These are phyloP conservation scores for Hormaphis cornu DNA, from an alignment of 1,140 invertebrate genomes.

Conservation along the genomic window DNA sequence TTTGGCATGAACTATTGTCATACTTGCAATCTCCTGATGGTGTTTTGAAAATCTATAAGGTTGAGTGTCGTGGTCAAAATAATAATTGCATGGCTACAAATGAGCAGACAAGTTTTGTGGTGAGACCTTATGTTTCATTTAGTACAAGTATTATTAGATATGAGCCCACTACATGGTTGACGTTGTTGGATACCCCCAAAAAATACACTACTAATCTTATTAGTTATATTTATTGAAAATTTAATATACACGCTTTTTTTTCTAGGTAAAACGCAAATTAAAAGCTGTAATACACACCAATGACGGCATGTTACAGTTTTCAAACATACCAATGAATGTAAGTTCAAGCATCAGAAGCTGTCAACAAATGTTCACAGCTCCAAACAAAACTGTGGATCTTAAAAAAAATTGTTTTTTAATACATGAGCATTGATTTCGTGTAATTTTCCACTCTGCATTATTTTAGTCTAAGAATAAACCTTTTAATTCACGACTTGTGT, in stretches of 20 bases:
- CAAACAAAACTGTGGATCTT: no score
- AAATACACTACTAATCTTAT: no score
- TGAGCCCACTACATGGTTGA: no score
- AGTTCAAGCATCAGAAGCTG: background rate
- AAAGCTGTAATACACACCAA: background rate
- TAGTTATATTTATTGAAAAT: background rate
- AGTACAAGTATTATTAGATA: background rate
- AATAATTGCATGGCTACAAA: background rate
- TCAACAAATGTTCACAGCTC: no score
- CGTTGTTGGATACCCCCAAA: no score
- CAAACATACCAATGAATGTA: constrained; percentile 14
- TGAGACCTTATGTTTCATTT: background rate
- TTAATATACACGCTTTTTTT: background rate
- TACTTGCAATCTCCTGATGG: background rate
- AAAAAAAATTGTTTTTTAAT: no score
- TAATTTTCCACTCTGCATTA: no score
- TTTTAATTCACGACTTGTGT: no score
- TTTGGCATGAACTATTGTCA: constrained; percentile 6
- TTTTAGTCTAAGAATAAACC: no score
- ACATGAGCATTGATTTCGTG: no score
- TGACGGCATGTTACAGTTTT: background rate
- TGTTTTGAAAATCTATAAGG: background rate
- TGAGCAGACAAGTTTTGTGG: background rate
- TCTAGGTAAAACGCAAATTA: constrained; percentile 21
- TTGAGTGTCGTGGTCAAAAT: background rate